phyloP scores from a whole-genome alignment of 2,888 invertebrate genomes.

The Palloptera scutellata region DNA sequence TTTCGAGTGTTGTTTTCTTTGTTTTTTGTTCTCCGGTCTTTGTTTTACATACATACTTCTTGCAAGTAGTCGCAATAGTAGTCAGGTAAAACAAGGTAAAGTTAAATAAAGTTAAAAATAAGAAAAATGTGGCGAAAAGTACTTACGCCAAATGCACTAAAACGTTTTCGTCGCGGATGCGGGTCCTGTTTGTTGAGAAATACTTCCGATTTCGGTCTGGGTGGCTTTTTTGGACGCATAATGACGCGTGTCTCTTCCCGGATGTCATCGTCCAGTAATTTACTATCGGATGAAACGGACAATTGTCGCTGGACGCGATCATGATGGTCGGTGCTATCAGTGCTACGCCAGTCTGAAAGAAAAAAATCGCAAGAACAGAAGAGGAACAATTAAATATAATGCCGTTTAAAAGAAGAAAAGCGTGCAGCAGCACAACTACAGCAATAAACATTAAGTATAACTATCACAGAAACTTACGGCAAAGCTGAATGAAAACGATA shows the following conservation, averaged over 20 bases:
- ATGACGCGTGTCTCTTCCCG: conserved; percentile 89
- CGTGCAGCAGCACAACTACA: conserved; percentile 20
- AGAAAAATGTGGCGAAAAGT: conserved; percentile 20
- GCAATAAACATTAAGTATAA: conserved; percentile 29
- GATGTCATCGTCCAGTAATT: conserved; percentile 88
- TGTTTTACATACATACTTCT: not conserved
- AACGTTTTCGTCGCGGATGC: conserved; percentile 86
- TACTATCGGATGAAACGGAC: conserved; percentile 91
- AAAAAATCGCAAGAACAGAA: conserved; percentile 32
- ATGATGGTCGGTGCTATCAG: conserved; percentile 73
- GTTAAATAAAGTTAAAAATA: not conserved
- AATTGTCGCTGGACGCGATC: conserved; percentile 88
- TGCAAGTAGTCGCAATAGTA: not conserved
- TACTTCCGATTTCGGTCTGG: conserved; percentile 95
- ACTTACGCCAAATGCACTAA: conserved; percentile 96
- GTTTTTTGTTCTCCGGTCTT: not conserved
- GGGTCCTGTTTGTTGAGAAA: conserved; percentile 80
- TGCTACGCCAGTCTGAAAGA: conserved; percentile 76
- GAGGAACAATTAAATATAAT: conserved; percentile 7
- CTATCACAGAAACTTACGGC: conserved; percentile 15
- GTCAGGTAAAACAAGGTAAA: not conserved
- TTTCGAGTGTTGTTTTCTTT: not conserved
- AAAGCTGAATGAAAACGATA: no score
- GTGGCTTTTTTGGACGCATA: conserved; percentile 88
- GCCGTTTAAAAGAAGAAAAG: conserved; percentile 7